These are phyloP conservation scores for Neuroterus valhalla DNA, from an alignment of 1,140 invertebrate species.

Conservation along the genomic window DNA sequence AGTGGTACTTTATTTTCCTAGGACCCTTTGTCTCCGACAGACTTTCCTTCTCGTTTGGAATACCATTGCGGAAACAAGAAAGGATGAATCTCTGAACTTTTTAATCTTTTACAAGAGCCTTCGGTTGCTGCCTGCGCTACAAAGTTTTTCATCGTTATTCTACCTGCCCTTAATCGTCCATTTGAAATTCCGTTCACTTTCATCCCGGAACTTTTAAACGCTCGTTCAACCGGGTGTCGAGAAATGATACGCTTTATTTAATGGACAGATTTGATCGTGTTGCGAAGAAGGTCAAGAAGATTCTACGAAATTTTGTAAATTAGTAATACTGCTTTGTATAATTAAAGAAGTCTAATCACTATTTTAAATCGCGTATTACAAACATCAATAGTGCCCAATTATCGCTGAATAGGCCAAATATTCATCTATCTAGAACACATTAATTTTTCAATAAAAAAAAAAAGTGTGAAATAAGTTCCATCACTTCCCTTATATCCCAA, in stretches of 20 bases:
- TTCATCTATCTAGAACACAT: too few species aligned
- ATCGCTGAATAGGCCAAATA: too few species aligned
- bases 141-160: conserved; percentile 56
- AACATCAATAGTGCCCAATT: too few species aligned
- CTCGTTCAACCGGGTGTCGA: background rate
- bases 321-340: background rate
- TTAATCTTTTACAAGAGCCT: conserved; percentile 61
- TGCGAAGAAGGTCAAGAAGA: background rate
- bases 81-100: conserved; percentile 59
- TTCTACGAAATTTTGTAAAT: background rate
- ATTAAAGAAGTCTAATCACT: too few species aligned
- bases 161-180: conserved; percentile 55
- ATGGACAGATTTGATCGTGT: background rate
- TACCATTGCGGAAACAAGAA: conserved; percentile 44
- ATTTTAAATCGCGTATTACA: too few species aligned
- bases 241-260: background rate
- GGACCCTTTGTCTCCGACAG: conserved; percentile 58
- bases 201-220: conserved; percentile 52
- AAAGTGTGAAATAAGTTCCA: too few species aligned
- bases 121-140: conserved; percentile 42
- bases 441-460: too few species aligned
- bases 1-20: conserved; percentile 66
- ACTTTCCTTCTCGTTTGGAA: conserved; percentile 54
- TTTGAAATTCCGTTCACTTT: conserved; percentile 62
- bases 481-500: too few species aligned